These are phyloP conservation scores for Empidonax alnorum DNA, from an alignment of 2,113 vertebrate species.

Conservation along the genomic window DNA sequence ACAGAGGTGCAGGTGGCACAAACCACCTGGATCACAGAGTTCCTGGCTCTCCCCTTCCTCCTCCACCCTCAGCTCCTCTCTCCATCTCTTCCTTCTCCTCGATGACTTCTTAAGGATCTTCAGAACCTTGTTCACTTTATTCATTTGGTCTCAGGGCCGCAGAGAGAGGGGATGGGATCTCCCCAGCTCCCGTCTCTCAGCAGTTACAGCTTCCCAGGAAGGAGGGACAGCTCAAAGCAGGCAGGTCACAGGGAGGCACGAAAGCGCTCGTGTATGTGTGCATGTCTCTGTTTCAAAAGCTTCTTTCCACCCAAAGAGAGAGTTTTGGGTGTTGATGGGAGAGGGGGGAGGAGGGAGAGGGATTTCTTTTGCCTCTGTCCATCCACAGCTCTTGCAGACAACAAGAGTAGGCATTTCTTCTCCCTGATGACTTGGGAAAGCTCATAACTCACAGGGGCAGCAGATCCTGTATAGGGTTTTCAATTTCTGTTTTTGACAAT, in stretches of 20 bases:
- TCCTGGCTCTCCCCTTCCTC: conserved; percentile 71
- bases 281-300: conserved; percentile 10
- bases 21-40: conserved; percentile 68
- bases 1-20: conserved; percentile 78
- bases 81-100: conserved; percentile 72
- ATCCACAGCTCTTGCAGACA: conserved; percentile 45
- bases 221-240: conserved; percentile 12
- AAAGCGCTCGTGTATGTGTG: background rate
- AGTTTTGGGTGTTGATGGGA: background rate
- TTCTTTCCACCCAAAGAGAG: conserved; percentile 23
- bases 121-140: conserved; percentile 75
- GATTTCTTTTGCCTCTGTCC: conserved; percentile 44
- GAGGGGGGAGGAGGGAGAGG: background rate
- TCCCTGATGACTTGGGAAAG: conserved; percentile 49
- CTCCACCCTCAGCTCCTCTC: conserved; percentile 70
- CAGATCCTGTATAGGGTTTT: conserved; percentile 54
- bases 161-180: background rate
- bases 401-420: conserved; percentile 30
- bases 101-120: conserved; percentile 78
- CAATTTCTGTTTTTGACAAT: conserved; percentile 59
- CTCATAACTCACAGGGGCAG: conserved; percentile 62
- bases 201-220: conserved; percentile 15
- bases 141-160: conserved; percentile 52
- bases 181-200: background rate
- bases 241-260: conserved; percentile 20